Conservation (phyloP, 2,888 invertebrate species). For the Drosophila multiciliata region DNA sequence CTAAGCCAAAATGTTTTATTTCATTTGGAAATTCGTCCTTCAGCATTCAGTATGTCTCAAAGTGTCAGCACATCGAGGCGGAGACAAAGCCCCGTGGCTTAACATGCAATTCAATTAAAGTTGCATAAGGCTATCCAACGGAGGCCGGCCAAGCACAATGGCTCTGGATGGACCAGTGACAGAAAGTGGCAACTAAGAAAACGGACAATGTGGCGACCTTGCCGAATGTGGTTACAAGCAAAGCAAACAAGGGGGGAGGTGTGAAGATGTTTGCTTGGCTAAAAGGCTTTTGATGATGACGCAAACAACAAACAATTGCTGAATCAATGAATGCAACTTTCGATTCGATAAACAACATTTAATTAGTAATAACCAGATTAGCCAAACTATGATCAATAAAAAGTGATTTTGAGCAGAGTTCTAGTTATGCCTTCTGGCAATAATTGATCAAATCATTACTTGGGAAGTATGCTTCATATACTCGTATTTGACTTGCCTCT, state of each 20-base stretch:
- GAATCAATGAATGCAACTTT: background rate
- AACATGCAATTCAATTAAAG: conserved; percentile 75
- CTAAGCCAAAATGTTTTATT: conserved; percentile 3
- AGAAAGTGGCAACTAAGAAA: background rate
- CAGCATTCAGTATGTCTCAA: conserved; percentile 25
- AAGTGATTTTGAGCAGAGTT: background rate
- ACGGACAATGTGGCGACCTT: conserved; percentile 49
- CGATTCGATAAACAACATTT: background rate
- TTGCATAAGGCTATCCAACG: conserved; percentile 70
- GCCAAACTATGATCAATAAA: background rate
- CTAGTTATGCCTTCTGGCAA: background rate
- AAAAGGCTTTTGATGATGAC: background rate
- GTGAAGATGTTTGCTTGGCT: background rate
- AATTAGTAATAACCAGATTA: background rate
- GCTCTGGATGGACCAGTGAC: background rate
- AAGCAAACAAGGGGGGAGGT: conserved; percentile 32
- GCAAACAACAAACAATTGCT: background rate
- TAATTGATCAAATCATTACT: background rate
- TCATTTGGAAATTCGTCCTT: conserved; percentile 14
- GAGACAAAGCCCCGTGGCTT: conserved; percentile 54
- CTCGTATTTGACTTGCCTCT: too few relatives aligned
- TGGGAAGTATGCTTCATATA: background rate
- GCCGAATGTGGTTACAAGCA: conserved; percentile 53
- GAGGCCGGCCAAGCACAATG: conserved; percentile 33
- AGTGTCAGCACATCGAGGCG: conserved; percentile 52